Evolutionary conservation across 2,888 invertebrate genomes (phyloP), one percentile per base, ranked within the genome.

Genomic region (Apeira syringaria): DNA sequence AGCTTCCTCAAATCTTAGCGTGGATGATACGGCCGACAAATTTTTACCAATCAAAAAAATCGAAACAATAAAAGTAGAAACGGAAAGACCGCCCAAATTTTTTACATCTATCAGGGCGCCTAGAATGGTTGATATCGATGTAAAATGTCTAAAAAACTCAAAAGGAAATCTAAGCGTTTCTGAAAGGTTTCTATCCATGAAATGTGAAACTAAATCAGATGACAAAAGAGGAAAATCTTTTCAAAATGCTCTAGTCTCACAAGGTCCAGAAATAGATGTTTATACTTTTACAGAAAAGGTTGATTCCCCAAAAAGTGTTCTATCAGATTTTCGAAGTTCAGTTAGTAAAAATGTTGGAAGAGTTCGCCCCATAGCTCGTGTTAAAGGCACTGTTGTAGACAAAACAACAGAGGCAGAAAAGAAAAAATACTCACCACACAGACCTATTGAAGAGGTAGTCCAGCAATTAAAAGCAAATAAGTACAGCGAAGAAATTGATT

Each of bases 211-310:
- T 2, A 87, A 84, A 64, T 47, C 56, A 10, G 81, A 82, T 37
- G 89, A 85, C 8, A 64, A 17, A 22, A 59, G 48, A 56, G 79
- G 80, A n/a, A 88, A 80, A 67, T 64, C 46, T 63, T 27, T 64
- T 28, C 58, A 70, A 4, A 86, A 80, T 54, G 69, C 78, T 40
- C 64, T 86, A 31, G 69, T 86, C 20, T 76, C 83, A 32, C 87
- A 85, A 63, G 89, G 82, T 5, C 72, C 89, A 7, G 89, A 89
- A 24, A 80, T 87, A 40, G 89, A 89, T 50, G 89, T 89, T 9
- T 89, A 89, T 54, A 88, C 89, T 5, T 89, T 89, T 57, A 81
- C 89, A 2, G 89, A 89, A 61, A 89, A 89, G 54, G 87, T 85
- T 0, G 89, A 89, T 62, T 89, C 89, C 7, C 89, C 89, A 17